Conservation (phyloP, 2,888 invertebrate genomes). For the Anagyrus pseudococci region DNA sequence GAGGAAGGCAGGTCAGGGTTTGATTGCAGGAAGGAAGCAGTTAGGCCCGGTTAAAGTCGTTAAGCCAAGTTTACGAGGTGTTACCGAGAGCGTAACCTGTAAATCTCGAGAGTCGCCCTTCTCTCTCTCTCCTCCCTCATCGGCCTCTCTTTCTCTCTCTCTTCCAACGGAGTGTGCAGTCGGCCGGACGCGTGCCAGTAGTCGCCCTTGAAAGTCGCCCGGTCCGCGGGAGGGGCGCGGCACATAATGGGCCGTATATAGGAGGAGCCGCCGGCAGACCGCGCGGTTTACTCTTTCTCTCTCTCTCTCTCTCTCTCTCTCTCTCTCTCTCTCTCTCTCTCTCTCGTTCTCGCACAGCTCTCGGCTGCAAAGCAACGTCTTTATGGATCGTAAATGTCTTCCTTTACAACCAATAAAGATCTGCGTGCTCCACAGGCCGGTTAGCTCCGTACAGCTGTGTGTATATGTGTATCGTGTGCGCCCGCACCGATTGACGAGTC, state of each 20-base stretch:
- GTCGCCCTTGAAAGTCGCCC: conserved; percentile 56
- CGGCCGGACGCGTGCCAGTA: conserved; percentile 58
- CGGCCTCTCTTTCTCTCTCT: no score
- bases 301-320: no score
- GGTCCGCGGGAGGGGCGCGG: conserved; percentile 48
- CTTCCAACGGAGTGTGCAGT: conserved; percentile 24
- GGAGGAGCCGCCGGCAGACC: conserved; percentile 50
- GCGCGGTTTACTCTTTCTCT: no score
- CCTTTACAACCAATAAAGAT: conserved; percentile 62
- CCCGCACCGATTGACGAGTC: conserved; percentile 25
- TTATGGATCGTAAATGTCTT: conserved; percentile 63
- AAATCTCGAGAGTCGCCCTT: conserved; percentile 53
- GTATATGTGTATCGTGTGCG: not conserved
- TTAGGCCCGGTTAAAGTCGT: conserved; percentile 62
- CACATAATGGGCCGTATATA: no score
- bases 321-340: no score
- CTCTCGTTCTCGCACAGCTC: conserved; percentile 39
- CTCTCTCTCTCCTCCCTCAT: no score
- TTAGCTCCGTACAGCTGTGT: not conserved
- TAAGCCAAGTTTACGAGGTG: conserved; percentile 63
- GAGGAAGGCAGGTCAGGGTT: conserved; percentile 56
- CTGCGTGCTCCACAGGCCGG: conserved; percentile 24
- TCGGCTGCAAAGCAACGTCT: conserved; percentile 56
- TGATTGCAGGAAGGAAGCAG: conserved; percentile 63
- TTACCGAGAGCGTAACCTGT: conserved; percentile 62